Conservation (phyloP, 1,140 invertebrate species). For the Ridgeia piscesae region DNA sequence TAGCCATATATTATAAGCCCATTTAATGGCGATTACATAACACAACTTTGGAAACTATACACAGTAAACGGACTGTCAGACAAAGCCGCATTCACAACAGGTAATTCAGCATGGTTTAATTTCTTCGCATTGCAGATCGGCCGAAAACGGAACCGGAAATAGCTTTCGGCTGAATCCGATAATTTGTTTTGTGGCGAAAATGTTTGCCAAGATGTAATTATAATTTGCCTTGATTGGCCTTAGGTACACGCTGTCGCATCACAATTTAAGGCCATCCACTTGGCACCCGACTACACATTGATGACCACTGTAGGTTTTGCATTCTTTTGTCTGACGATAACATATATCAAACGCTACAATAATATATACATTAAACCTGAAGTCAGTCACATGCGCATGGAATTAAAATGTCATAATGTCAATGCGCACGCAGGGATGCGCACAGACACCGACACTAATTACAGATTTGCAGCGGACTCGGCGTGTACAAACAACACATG, state of each 20-base stretch:
- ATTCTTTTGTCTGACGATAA: too few species aligned
- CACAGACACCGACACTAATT: background rate
- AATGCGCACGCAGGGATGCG: background rate
- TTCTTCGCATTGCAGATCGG: background rate
- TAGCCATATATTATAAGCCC: background rate
- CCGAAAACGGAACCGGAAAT: background rate
- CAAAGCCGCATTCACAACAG: background rate
- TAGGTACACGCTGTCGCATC: background rate
- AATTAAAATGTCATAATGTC: background rate
- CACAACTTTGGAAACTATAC: background rate
- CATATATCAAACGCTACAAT: too few species aligned
- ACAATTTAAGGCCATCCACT: too few species aligned
- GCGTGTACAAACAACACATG: too few species aligned
- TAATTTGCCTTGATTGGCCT: background rate
- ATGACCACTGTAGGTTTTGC: too few species aligned
- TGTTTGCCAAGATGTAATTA: background rate
- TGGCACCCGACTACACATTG: too few species aligned
- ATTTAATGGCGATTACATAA: background rate
- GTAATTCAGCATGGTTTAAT: background rate
- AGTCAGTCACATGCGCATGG: background rate
- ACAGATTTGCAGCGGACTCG: too few species aligned
- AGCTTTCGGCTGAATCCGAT: background rate
- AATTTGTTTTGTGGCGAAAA: background rate
- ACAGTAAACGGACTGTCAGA: background rate
- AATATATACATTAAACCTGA: too few species aligned